A percentile compares a stretch with the other conserved stretches of the same genome.
phyloP scores from a whole-genome alignment of 2,113 vertebrate genomes.

The Labeo catla region DNA sequence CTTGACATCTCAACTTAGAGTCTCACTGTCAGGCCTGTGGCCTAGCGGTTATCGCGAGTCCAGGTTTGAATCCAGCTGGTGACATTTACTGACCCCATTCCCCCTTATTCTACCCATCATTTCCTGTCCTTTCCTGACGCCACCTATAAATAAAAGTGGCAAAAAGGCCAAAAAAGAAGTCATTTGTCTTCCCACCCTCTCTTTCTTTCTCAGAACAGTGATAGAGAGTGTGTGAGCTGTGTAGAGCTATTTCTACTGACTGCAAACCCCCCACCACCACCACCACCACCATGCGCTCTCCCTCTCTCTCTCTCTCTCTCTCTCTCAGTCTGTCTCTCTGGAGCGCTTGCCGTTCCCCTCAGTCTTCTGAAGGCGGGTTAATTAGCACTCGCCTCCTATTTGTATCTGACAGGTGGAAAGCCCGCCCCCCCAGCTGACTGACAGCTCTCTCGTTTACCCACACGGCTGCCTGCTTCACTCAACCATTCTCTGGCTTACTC shows the following conservation, averaged over 20 bases:
- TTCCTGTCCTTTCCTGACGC: conserved; percentile 12
- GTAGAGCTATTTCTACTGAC: conserved; percentile 54
- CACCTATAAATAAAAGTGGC: conserved; percentile 45
- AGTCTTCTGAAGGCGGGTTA: conserved; percentile 71
- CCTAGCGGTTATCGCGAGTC: neutral
- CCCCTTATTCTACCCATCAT: conserved; percentile 9
- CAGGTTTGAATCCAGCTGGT: neutral
- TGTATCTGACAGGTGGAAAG: conserved; percentile 73
- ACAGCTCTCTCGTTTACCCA: conserved; percentile 69
- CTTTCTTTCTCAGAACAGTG: conserved; percentile 23
- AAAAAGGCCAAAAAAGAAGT: conserved; percentile 29
- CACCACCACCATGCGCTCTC: neutral
- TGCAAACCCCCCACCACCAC: conserved; percentile 35
- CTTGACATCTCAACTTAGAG: neutral
- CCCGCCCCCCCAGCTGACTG: conserved; percentile 67
- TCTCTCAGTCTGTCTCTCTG: conserved; percentile 50
- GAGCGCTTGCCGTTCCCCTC: conserved; percentile 63
- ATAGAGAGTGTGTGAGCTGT: conserved; percentile 25
- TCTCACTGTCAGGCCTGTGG: neutral
- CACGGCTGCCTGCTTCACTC: conserved; percentile 42
- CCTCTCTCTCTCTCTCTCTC: conserved; percentile 15
- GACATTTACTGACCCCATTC: conserved; percentile 33
- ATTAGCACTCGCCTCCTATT: conserved; percentile 72
- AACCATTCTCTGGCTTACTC: conserved; percentile 35
- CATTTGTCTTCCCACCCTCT: conserved; percentile 36